phyloP scores from a whole-genome alignment of 2,888 invertebrate genomes.

The Mythimna vitellina region DNA sequence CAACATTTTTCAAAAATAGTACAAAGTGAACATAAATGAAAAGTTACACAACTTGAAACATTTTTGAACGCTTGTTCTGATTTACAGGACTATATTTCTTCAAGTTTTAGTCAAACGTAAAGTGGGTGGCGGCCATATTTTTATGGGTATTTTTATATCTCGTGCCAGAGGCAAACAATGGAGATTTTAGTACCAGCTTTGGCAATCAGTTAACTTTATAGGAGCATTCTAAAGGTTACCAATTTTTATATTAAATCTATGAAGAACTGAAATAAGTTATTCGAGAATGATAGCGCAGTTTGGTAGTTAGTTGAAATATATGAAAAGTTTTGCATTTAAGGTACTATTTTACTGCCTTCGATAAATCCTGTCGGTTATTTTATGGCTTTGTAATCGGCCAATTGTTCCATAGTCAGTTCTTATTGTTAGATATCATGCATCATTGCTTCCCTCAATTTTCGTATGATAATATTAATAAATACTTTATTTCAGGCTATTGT shows the following conservation, averaged over 20 bases:
- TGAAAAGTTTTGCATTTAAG: slow-evolving; percentile 28
- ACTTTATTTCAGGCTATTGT: too few species aligned
- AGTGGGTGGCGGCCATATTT: slow-evolving; percentile 40
- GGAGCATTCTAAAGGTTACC: slow-evolving; percentile 12
- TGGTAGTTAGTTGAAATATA: slow-evolving; percentile 29
- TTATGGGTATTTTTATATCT: slow-evolving; percentile 49
- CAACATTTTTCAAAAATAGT: slow-evolving; percentile 52
- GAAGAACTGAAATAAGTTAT: slow-evolving; percentile 30
- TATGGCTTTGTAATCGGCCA: neutral
- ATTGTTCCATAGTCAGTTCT: neutral
- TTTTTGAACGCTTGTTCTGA: slow-evolving; percentile 53
- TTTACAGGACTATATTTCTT: slow-evolving; percentile 57
- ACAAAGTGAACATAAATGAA: slow-evolving; percentile 60
- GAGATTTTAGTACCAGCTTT: slow-evolving; percentile 25
- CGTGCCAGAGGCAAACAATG: slow-evolving; percentile 43
- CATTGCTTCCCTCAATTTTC: neutral
- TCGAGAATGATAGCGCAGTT: slow-evolving; percentile 7
- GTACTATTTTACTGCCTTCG: neutral
- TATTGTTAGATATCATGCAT: neutral
- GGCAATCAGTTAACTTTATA: slow-evolving; percentile 29
- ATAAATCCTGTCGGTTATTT: neutral
- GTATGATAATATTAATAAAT: too few species aligned
- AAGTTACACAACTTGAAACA: slow-evolving; percentile 53
- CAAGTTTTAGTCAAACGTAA: slow-evolving; percentile 48
- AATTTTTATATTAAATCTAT: slow-evolving; percentile 32